Conservation (phyloP, 2,888 invertebrate species). For the Copidosoma aretas region DNA sequence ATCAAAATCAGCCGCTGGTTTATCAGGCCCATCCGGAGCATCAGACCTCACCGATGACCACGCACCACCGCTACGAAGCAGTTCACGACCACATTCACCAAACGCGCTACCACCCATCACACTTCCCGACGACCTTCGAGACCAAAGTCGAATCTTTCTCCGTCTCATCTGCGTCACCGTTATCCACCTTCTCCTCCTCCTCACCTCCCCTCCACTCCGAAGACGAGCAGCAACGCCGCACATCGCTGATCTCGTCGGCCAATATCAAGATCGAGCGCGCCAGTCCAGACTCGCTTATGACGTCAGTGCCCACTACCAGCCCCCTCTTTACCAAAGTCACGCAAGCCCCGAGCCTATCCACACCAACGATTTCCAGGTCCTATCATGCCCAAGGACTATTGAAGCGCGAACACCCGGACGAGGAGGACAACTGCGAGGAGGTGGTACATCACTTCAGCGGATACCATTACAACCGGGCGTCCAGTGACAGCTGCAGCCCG, state of each 20-base stretch:
- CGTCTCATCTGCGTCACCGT: constrained; percentile 25
- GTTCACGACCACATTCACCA: background rate
- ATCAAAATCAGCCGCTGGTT: background rate
- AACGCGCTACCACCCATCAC: constrained; percentile 14
- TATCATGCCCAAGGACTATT: no score
- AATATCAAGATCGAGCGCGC: constrained; percentile 58
- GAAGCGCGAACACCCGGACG: constrained; percentile 31
- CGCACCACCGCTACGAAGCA: background rate
- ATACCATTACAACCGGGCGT: no score
- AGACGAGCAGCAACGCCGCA: constrained; percentile 19
- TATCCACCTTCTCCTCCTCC: constrained; percentile 35
- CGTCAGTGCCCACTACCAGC: constrained; percentile 40
- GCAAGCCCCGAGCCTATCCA: no score
- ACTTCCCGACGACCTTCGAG: background rate
- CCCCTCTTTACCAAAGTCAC: background rate
- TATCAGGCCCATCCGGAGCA: background rate
- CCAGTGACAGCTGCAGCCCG: constrained; percentile 33
- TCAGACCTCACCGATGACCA: background rate
- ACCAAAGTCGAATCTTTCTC: background rate
- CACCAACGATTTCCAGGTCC: no score
- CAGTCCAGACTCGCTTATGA: constrained; percentile 56
- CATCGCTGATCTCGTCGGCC: constrained; percentile 44
- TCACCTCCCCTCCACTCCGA: constrained; percentile 4
- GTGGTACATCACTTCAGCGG: constrained; percentile 7
- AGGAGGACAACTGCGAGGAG: constrained; percentile 22